Base-by-base conservation (phyloP, 2,113 vertebrate genomes). In the Percopsis transmontana region DNA sequence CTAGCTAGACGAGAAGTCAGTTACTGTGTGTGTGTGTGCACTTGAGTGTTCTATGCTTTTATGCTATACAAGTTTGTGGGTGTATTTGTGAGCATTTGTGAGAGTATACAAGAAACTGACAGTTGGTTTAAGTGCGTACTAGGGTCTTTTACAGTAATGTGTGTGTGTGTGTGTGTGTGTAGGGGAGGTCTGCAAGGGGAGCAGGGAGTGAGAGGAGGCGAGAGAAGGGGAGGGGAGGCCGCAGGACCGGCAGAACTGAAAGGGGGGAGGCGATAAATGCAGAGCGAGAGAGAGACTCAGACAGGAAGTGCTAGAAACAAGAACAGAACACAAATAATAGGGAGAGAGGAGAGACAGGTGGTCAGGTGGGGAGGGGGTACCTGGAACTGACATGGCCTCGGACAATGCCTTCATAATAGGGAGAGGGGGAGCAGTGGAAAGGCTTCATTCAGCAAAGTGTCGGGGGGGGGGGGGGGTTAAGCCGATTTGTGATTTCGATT, bases 401-500 rank as follows among this genome's bases (percentile, higher is more conserved):
- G 85, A 88, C 88, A 89, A 87, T 82, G 83, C 78, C 68, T 86
- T 80, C 82, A 88, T 87, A 87, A 90, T 88, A 77, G 27, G 85
- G 77, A 87, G 81, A 74, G 70, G 77, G 86, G 81, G 84, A 82
- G 85, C 72, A 81, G 79, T 79, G 87, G 85, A 87, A 91, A 85
- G 70, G 84, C 84, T 89, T 88, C 79, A 90, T 90, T 87, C 87
- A 87, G 85, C 85, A 85, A 87, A 59, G 82, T 88, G 90, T 90
- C 87, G 73, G 86, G 5, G 77, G 77, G 85, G 73, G 86, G 5
- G 77, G 77, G 85, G 87, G 88, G 86, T 89, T 90, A 89, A 91
- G 88, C 86, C 84, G 88, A 91, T 91, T 89, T 89, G 83, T 84
- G 86, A 90, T 90, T 90, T 88, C 86, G 85, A 89, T 90, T 89